Base-by-base conservation (phyloP, 2,113 vertebrate genomes). In the Halichoeres trimaculatus region DNA sequence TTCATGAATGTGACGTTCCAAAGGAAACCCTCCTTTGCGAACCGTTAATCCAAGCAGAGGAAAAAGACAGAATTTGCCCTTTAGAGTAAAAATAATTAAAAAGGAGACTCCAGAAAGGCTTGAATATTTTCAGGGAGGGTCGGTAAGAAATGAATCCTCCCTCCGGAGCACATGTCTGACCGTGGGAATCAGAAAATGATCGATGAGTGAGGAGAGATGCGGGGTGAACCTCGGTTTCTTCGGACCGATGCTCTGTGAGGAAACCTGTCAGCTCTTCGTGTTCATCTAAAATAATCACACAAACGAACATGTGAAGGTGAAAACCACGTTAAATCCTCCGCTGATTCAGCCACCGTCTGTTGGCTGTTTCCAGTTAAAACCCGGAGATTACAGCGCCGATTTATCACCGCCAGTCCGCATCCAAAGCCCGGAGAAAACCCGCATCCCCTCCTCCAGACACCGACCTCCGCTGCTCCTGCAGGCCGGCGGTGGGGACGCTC, bases 381-480 rank as follows among this genome's bases (percentile, higher is more conserved):
- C 83, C 70, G 54, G 24, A 85, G 81, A 86, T 88, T 80, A 86
- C 45, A 14, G 78, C 58, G 16, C 60, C 40, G 70, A 58, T 57
- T 71, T 26, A 43, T 48, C 50, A 1, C 40, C 62, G 76, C 59
- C 55, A 4, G 11, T 35, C 55, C 20, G 2, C 60, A 10, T 61
- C 70, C 69, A 13, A 5, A 16, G 10, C 11, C n/a, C n/a, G n/a
- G n/a, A n/a, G n/a, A 54, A 10, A 26, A 19, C 30, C 71, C 2
- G 7, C 53, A 2, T 40, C 53, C 47, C 6, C 30, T 4, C 41
- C 0, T 0, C 16, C 59, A 47, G 20, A 35, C 48, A 50, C 20
- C 75, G 78, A 8, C 23, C 5, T 35, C 36, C 10, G 2, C 65
- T 17, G 51, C 54, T 30, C 14, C 79, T 7, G 72, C 38, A 19